A percentile compares a stretch with the other conserved stretches of the same genome.
These are phyloP conservation scores for Taphrorychus bicolor DNA, from an alignment of 2,888 invertebrate genomes.

Conservation along the genomic window DNA sequence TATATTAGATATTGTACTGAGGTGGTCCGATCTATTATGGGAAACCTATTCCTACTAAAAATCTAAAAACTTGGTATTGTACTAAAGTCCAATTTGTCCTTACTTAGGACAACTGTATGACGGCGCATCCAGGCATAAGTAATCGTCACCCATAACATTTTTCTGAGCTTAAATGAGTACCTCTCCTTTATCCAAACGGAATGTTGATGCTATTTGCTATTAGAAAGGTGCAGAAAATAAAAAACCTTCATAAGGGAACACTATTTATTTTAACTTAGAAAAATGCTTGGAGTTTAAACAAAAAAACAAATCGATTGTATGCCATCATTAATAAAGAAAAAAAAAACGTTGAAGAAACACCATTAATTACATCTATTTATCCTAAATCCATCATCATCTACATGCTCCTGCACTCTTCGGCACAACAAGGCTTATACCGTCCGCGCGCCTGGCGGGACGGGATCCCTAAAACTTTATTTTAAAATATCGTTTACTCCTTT, in stretches of 20 bases:
- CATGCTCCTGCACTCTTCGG: conserved; percentile 7
- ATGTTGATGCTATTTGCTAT: no score
- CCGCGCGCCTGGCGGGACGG: no score
- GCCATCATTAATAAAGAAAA: conserved; percentile 31
- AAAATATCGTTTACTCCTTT: conserved; percentile 17
- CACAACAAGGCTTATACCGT: neutral
- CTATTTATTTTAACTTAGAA: conserved; percentile 60
- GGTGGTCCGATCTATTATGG: no score
- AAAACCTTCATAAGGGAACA: conserved; percentile 57
- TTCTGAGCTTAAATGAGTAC: no score
- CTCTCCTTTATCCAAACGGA: no score
- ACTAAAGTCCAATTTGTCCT: no score
- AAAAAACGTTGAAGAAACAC: conserved; percentile 12
- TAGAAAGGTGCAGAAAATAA: conserved; percentile 7
- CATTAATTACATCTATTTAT: conserved; percentile 26
- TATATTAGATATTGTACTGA: no score
- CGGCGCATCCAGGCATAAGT: no score
- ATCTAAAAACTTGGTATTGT: no score
- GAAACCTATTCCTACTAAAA: no score
- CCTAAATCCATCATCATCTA: conserved; percentile 39
- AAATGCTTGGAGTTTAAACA: conserved; percentile 55
- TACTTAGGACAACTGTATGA: no score
- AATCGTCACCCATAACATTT: no score
- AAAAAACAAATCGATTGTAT: conserved; percentile 29
- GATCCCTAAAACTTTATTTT: conserved; percentile 13